Evolutionary conservation across 1,140 invertebrate species (phyloP).

Genomic region (Daktulosphaira vitifoliae): DNA sequence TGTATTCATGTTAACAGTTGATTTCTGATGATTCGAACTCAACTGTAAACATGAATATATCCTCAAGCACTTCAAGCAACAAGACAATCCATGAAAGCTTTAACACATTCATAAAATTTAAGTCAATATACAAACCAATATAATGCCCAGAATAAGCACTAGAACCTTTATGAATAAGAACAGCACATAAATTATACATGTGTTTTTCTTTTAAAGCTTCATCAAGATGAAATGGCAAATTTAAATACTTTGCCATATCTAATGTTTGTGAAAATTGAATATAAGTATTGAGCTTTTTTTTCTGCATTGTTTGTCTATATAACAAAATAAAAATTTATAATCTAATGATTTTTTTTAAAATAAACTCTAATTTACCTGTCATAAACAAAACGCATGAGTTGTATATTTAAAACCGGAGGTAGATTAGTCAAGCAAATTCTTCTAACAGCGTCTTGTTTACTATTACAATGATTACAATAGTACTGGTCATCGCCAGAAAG

Average conservation of each 20-base stretch:
- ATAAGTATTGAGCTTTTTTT: slow-evolving; percentile 59
- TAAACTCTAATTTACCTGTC: slow-evolving; percentile 49
- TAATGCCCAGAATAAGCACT: slow-evolving; percentile 65
- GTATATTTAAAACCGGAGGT: slow-evolving; percentile 64
- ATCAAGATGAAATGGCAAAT: slow-evolving; percentile 40
- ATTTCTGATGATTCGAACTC: too few species aligned
- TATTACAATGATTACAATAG: slow-evolving; percentile 52
- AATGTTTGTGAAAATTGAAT: slow-evolving; percentile 59
- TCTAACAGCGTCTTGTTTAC: slow-evolving; percentile 55
- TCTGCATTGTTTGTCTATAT: slow-evolving; percentile 52
- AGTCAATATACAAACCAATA: slow-evolving; percentile 48
- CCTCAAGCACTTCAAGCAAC: too few species aligned
- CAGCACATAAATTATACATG: slow-evolving; percentile 56
- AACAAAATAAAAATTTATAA: slow-evolving; percentile 23
- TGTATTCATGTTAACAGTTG: too few species aligned
- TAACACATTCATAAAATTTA: too few species aligned
- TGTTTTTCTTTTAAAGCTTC: slow-evolving; percentile 42
- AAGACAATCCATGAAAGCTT: too few species aligned
- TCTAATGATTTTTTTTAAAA: neutral
- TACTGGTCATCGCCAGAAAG: slow-evolving; percentile 60
- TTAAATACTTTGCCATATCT: slow-evolving; percentile 53
- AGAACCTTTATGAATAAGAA: slow-evolving; percentile 58
- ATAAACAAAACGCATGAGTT: slow-evolving; percentile 59
- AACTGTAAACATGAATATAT: too few species aligned
- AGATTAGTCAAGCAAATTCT: slow-evolving; percentile 52